Evolutionary conservation across 2,113 vertebrate species (phyloP).

Genomic region (Talpa occidentalis): DNA sequence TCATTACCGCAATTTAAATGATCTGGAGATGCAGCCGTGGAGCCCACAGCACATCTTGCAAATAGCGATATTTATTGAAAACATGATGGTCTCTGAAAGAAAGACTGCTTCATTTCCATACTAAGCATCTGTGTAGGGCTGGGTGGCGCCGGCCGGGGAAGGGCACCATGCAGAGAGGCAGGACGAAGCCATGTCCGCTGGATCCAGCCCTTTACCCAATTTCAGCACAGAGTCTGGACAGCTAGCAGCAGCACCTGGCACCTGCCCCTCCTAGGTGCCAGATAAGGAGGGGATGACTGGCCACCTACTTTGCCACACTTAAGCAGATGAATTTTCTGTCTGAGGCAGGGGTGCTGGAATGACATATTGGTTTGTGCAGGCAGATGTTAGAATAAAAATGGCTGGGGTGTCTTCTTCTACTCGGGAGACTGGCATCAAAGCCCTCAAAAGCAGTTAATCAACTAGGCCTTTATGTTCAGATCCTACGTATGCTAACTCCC

Average conservation of each 20-base stretch:
- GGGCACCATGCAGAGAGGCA: background rate
- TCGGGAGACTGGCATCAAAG: background rate
- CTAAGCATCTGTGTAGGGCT: background rate
- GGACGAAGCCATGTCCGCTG: rapidly evolving
- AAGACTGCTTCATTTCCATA: constrained; percentile 23
- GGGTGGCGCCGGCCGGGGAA: background rate
- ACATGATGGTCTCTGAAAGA: constrained; percentile 39
- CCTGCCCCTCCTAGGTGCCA: background rate
- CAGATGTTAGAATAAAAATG: background rate
- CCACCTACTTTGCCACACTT: background rate
- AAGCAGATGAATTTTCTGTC: background rate
- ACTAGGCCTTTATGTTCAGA: background rate
- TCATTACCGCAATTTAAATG: constrained; percentile 21
- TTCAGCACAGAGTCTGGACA: background rate
- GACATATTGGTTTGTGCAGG: background rate
- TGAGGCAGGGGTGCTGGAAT: background rate
- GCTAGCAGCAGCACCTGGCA: background rate
- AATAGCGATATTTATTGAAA: constrained; percentile 51
- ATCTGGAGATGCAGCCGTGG: background rate
- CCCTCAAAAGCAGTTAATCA: background rate
- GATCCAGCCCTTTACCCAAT: background rate
- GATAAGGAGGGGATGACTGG: background rate
- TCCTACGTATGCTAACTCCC: background rate
- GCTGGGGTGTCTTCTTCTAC: background rate
- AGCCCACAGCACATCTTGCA: constrained; percentile 66